These are phyloP conservation scores for Ammospiza nelsoni DNA, from an alignment of 2,113 vertebrate species.

Conservation along the genomic window DNA sequence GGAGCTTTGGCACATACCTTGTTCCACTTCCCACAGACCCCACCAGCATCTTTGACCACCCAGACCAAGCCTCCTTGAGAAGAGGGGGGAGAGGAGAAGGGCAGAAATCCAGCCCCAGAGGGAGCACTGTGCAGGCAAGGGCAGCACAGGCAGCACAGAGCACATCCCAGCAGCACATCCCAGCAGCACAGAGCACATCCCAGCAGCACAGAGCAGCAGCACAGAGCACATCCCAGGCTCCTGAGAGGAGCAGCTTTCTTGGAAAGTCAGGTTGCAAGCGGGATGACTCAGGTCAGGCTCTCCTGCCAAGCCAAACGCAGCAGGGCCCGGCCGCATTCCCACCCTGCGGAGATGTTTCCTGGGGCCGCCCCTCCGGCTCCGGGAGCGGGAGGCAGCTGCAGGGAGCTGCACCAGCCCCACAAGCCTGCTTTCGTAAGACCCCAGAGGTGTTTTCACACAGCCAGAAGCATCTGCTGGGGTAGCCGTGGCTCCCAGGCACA, in stretches of 20 bases:
- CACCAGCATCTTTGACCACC: neutral
- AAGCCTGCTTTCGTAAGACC: neutral
- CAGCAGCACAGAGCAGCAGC: neutral
- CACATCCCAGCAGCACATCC: neutral
- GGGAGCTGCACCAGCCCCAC: neutral
- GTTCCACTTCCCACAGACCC: neutral
- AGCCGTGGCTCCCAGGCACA: neutral
- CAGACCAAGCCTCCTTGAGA: neutral
- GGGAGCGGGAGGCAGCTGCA: neutral
- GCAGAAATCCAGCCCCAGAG: neutral
- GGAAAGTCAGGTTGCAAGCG: slow-evolving; percentile 11
- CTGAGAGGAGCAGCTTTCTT: slow-evolving; percentile 34
- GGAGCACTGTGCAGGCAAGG: neutral
- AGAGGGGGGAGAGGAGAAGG: neutral
- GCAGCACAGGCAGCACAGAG: neutral
- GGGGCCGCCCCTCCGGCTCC: neutral
- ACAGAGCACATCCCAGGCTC: slow-evolving; percentile 16
- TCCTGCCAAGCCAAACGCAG: neutral
- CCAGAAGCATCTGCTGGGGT: neutral
- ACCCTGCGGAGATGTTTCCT: neutral
- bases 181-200: neutral
- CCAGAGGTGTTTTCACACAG: neutral
- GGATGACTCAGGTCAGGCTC: slow-evolving; percentile 42
- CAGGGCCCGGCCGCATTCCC: neutral
- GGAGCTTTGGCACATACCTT: neutral